Conservation (phyloP, 2,113 vertebrate genomes). For the Narcine bancroftii region DNA sequence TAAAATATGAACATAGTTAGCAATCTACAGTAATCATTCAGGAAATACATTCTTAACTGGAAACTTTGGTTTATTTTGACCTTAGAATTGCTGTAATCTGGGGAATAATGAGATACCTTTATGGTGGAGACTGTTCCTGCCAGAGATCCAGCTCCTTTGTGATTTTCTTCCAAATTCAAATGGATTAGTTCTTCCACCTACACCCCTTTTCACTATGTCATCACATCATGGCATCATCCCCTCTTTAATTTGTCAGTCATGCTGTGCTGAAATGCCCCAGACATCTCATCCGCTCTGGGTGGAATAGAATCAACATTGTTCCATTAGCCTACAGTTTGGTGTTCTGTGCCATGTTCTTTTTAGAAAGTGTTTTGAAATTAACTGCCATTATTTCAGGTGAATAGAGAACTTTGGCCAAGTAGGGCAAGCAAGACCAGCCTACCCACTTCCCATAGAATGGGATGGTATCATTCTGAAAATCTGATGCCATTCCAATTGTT, state of each 20-base stretch:
- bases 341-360: background rate
- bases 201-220: background rate
- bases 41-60: conserved; percentile 37
- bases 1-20: background rate
- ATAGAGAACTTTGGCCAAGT: background rate
- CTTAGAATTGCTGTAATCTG: too few species aligned
- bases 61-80: background rate
- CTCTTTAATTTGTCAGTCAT: background rate
- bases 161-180: background rate
- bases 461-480: background rate
- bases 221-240: background rate
- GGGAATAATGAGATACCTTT: background rate
- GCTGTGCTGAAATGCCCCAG: background rate
- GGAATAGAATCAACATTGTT: background rate
- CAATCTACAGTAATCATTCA: background rate
- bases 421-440: background rate
- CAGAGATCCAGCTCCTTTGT: background rate
- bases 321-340: background rate
- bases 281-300: background rate
- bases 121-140: background rate
- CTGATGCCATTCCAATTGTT: background rate
- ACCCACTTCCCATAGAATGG: background rate
- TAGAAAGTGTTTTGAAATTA: background rate
- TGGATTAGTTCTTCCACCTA: background rate
- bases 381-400: background rate